Base-by-base conservation (phyloP, 2,888 invertebrate species). In the Phlogophora meticulosa region DNA sequence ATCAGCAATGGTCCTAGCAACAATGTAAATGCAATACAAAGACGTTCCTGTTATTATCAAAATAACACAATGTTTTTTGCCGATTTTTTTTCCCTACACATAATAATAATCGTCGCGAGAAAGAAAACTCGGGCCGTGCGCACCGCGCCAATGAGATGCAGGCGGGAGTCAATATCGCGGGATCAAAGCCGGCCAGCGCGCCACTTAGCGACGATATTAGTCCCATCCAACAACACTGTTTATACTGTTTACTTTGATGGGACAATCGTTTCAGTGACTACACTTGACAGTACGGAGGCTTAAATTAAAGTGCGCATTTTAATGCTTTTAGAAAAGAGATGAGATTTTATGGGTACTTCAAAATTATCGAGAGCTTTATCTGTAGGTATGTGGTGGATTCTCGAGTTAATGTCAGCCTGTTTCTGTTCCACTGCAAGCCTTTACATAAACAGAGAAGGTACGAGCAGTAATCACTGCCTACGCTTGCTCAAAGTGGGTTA, bases 191-290 rank as follows among this genome's bases (percentile, higher is more conserved):
- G 79, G 65, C 56, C 52, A 61, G 61, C 70, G 58, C 67, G 68
- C 59, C 81, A 83, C 83, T 81, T 83, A 78, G 74, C 78, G 78
- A 63, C 78, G 40, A 78, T 83, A 81, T 83, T 81, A 81, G 71
- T 63, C 59, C 71, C 78, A 28, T 28, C 63, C 68, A 40, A 60
- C 57, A 61, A 46, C 73, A n/a, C 42, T 76, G 61, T 78, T 74
- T 66, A 56, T 67, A 56, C 62, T 67, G 46, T 57, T 57, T 48
- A 59, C 67, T 68, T 45, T 22, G 60, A 61, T 51, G 71, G 66
- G 56, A 57, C 65, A 61, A 70, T 63, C 69, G 52, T 68, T 58
- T 43, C 40, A 57, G 28, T 40, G 43, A 4, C 7, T 11, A 17
- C 22, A 15, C 34, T 34, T 24, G 7, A 20, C 15, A 20, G 22